Evolutionary conservation across 2,888 invertebrate genomes (phyloP), one percentile per base, ranked within the genome.

Genomic region (Eueremaeus valkanovi): DNA sequence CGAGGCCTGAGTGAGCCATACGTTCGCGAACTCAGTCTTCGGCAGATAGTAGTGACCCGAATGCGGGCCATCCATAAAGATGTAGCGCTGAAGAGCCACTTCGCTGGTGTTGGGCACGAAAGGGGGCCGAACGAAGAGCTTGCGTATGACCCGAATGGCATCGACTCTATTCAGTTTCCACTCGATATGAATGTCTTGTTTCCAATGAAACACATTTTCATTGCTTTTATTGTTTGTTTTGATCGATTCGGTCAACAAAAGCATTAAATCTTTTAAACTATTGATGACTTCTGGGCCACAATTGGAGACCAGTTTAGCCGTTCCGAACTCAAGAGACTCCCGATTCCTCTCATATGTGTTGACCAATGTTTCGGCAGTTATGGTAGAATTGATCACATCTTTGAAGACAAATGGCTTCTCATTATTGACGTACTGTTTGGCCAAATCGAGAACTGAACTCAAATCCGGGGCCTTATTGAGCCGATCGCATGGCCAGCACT

Each of bases 401-500:
- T 84, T 84, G 66, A 86, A 84, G 74, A 87, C 84, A 80, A 87
- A 88, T 3, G 88, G 88, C 78, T 86, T 85, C 55, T 87, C 88
- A 78, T 85, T 84, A 79, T 87, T 86, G 79, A 82, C 80, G 76
- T 82, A 83, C 29, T 86, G 86, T 75, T 84, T 82, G 78, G 83
- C 84, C 73, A 85, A 84, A 77, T 86, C 85, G 77, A 84, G 85
- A 76, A 87, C 87, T 72, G 87, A 87, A 75, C 88, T 86, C 73
- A 91, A 84, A 83, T 91, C 88, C 75, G 89, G 85, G 51, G 93
- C 86, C 80, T 88, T 88, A 79, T 87, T 87, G 0, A 91, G 87
- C 80, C 87, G 85, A 81, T 89, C 89, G 81, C 93, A 93, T 0
- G 92, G 92, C 88, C 90, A 90, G 82, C 93, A 93, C 82, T 92